A percentile compares a stretch with the other conserved stretches of the same genome.
phyloP scores from a whole-genome alignment of 2,113 vertebrate species.

The Struthidea cinerea region DNA sequence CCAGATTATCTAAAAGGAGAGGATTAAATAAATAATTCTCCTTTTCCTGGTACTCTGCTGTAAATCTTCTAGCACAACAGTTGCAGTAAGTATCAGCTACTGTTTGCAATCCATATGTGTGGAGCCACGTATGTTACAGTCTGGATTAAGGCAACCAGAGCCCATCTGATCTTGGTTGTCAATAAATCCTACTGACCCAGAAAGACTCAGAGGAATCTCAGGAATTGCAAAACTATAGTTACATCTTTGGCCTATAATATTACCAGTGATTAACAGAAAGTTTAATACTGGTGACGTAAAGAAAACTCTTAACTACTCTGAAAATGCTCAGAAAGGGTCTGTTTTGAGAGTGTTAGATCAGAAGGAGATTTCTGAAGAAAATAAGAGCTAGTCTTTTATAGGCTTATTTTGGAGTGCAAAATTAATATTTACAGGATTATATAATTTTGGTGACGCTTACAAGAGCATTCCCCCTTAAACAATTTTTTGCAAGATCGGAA shows the following conservation, averaged over 20 bases:
- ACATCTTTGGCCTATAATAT: not conserved
- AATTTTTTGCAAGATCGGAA: not conserved
- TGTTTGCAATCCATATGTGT: not conserved
- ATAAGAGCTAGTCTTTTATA: not conserved
- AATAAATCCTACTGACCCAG: not conserved
- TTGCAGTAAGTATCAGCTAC: not conserved
- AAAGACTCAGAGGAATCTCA: not conserved
- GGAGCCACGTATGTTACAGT: not conserved
- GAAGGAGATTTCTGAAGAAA: not conserved
- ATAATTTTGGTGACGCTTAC: not conserved
- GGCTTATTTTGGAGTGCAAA: not conserved
- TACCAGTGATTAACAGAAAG: not conserved
- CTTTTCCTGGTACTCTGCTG: not conserved
- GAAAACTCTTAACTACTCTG: not conserved
- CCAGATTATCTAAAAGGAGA: not conserved
- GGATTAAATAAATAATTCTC: not conserved
- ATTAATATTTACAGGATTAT: not conserved
- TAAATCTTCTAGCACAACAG: constrained; percentile 1
- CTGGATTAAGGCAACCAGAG: constrained; percentile 4
- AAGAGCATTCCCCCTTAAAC: not conserved
- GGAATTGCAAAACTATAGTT: not conserved
- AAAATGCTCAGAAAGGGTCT: not conserved
- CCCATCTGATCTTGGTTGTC: not conserved
- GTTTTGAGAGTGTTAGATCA: not conserved
- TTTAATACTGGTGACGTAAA: not conserved